Evolutionary conservation across 2,113 vertebrate genomes (phyloP).

Genomic region (Semnornis frantzii): DNA sequence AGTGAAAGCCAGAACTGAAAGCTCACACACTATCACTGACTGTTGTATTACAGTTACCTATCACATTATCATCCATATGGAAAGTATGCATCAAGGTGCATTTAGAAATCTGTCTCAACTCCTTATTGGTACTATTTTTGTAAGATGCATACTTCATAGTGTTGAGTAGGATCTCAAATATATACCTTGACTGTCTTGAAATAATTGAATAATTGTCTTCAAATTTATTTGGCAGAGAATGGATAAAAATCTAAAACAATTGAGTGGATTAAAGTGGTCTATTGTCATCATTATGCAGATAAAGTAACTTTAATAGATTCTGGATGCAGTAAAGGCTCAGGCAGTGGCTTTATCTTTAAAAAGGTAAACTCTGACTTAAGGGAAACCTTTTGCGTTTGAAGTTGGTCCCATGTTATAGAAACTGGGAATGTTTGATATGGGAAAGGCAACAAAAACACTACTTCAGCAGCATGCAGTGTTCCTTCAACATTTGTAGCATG

Average conservation of each 20-base stretch:
- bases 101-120: not conserved
- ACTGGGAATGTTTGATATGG: not conserved
- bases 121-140: not conserved
- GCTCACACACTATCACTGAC: not conserved
- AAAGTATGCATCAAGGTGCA: not conserved
- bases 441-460: not conserved
- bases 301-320: not conserved
- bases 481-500: not conserved
- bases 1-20: not conserved
- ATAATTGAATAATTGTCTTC: not conserved
- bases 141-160: not conserved
- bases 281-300: not conserved
- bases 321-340: not conserved
- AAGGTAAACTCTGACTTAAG: not conserved
- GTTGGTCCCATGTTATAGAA: not conserved
- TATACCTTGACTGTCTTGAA: not conserved
- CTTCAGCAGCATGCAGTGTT: not conserved
- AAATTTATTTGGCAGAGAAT: not conserved
- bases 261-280: not conserved
- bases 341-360: not conserved
- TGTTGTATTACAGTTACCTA: not conserved
- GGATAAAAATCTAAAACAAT: not conserved
- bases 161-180: not conserved
- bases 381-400: not conserved
- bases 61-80: not conserved